These are phyloP conservation scores for Eriosoma lanigerum DNA, from an alignment of 1,140 invertebrate genomes.

Conservation along the genomic window DNA sequence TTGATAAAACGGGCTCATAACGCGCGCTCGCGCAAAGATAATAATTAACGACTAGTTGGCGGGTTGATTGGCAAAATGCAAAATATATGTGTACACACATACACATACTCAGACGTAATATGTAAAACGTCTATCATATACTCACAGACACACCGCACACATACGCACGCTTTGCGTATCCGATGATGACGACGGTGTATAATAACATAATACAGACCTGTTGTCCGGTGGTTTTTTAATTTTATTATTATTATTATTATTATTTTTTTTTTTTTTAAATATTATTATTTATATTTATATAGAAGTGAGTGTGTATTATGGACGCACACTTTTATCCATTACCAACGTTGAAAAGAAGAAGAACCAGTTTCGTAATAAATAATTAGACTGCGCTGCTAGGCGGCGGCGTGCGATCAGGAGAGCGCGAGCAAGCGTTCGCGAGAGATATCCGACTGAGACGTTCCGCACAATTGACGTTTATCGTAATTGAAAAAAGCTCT, in stretches of 20 bases:
- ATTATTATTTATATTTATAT: background rate
- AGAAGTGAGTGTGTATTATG: background rate
- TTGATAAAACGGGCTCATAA: background rate
- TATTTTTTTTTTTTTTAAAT: background rate
- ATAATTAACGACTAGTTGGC: conserved; percentile 1
- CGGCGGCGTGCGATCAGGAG: background rate
- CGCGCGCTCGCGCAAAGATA: background rate
- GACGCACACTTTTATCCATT: conserved; percentile 27
- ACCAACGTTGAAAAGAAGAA: conserved; percentile 48
- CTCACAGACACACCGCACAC: background rate
- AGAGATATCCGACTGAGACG: conserved; percentile 41
- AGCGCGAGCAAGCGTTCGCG: background rate
- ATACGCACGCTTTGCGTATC: background rate
- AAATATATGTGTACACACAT: background rate
- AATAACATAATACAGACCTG: conserved; percentile 19
- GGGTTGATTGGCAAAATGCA: conserved; percentile 16
- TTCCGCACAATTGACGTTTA: conserved; percentile 48
- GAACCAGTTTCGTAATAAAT: conserved; percentile 50
- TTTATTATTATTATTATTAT: background rate
- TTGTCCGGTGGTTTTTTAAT: conserved; percentile 2
- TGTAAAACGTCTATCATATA: background rate
- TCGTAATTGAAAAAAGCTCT: conserved; percentile 48
- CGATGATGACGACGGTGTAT: background rate
- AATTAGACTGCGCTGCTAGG: conserved; percentile 17
- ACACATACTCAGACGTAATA: background rate